Evolutionary conservation across 1,140 invertebrate species (phyloP).

Genomic region (Trypoxylus dichotomus): DNA sequence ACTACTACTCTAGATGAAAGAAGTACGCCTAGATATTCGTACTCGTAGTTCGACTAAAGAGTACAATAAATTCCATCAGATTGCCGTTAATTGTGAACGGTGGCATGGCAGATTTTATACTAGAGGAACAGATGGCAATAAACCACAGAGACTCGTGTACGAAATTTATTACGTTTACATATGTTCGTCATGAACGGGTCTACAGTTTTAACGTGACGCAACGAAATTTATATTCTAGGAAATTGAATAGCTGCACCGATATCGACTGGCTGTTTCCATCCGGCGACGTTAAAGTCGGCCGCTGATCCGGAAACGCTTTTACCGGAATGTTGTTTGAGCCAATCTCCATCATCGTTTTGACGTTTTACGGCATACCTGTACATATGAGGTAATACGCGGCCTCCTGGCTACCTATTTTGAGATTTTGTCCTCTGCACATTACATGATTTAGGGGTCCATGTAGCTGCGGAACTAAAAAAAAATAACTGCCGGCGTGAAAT

Average conservation of each 20-base stretch:
- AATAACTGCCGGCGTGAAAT: background rate
- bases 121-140: slow-evolving; percentile 2
- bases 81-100: background rate
- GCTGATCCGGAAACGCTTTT: slow-evolving; percentile 48
- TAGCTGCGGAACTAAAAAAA: background rate
- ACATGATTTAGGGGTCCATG: background rate
- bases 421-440: background rate
- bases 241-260: slow-evolving; percentile 42
- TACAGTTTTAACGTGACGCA: slow-evolving; percentile 30
- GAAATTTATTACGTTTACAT: slow-evolving; percentile 38
- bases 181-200: slow-evolving; percentile 34
- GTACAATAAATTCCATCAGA: background rate
- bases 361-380: slow-evolving; percentile 37
- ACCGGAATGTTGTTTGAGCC: slow-evolving; percentile 43
- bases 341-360: slow-evolving; percentile 43
- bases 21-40: background rate
- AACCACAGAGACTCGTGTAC: slow-evolving; percentile 20
- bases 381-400: background rate
- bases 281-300: slow-evolving; percentile 38
- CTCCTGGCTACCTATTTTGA: background rate
- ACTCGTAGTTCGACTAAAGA: background rate
- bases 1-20: background rate
- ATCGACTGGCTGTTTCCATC: slow-evolving; percentile 39
- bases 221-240: slow-evolving; percentile 43
- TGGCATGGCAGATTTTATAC: background rate